These are phyloP conservation scores for Ispidina picta DNA, from an alignment of 2,797 vertebrate species.

Conservation along the genomic window DNA sequence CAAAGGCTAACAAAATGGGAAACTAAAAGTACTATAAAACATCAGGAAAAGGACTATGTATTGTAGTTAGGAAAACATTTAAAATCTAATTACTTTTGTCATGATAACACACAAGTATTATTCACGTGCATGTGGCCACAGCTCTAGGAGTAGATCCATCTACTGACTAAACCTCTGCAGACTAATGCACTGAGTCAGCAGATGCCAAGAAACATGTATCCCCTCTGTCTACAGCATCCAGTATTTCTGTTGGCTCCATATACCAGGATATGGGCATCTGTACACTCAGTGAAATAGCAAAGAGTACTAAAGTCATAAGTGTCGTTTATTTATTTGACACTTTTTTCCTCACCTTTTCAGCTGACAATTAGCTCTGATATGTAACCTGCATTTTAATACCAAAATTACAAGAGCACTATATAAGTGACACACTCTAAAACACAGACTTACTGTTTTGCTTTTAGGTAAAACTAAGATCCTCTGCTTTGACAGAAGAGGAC, in stretches of 20 bases:
- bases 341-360: background rate
- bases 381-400: conserved; percentile 69
- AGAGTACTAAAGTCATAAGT: conserved; percentile 43
- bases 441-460: conserved; percentile 45
- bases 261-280: background rate
- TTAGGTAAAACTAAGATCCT: conserved; percentile 73
- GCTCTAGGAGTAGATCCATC: background rate
- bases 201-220: background rate
- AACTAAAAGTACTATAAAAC: accelerated
- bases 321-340: conserved; percentile 66
- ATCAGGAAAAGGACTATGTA: background rate
- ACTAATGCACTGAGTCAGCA: accelerated
- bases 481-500: conserved; percentile 75
- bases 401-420: conserved; percentile 40
- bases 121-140: accelerated
- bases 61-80: background rate
- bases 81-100: background rate
- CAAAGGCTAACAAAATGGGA: background rate
- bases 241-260: background rate
- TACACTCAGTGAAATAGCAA: background rate
- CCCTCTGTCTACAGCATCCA: accelerated
- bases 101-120: background rate
- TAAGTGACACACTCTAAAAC: conserved; percentile 41
- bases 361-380: conserved; percentile 67
- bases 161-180: background rate